phyloP scores from a whole-genome alignment of 2,113 vertebrate species.

The Coptodon rendalli region DNA sequence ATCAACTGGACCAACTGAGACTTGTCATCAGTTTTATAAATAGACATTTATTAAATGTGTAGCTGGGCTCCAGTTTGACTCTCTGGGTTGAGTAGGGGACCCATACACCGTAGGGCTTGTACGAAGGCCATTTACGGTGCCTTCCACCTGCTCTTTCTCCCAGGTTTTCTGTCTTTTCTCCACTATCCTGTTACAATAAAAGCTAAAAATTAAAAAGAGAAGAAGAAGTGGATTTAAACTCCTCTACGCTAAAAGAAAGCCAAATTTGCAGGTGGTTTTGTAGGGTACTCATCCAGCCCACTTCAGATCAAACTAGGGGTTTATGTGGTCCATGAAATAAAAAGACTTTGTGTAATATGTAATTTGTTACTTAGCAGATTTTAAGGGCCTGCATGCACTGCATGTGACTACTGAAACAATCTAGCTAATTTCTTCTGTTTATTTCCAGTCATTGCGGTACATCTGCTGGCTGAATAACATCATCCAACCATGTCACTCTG shows the following conservation, averaged over 20 bases:
- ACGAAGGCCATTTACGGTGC: not conserved
- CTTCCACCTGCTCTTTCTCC: not conserved
- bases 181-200: not conserved
- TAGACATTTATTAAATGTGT: not conserved
- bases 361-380: not conserved
- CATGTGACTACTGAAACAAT: not conserved
- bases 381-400: not conserved
- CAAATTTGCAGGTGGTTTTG: not conserved
- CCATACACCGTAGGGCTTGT: not conserved
- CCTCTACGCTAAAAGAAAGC: not conserved
- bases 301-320: not conserved
- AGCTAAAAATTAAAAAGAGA: not conserved
- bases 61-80: not conserved
- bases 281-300: not conserved
- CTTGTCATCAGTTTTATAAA: not conserved
- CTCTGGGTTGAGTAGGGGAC: not conserved
- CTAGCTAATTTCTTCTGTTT: not conserved
- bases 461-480: not conserved
- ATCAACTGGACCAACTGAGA: not conserved
- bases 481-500: not conserved
- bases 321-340: not conserved
- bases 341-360: not conserved
- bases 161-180: not conserved
- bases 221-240: not conserved
- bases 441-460: not conserved